Evolutionary conservation across 2,797 vertebrate genomes (phyloP), one percentile per base, ranked within the genome.

Genomic region (Rhabdomys pumilio): DNA sequence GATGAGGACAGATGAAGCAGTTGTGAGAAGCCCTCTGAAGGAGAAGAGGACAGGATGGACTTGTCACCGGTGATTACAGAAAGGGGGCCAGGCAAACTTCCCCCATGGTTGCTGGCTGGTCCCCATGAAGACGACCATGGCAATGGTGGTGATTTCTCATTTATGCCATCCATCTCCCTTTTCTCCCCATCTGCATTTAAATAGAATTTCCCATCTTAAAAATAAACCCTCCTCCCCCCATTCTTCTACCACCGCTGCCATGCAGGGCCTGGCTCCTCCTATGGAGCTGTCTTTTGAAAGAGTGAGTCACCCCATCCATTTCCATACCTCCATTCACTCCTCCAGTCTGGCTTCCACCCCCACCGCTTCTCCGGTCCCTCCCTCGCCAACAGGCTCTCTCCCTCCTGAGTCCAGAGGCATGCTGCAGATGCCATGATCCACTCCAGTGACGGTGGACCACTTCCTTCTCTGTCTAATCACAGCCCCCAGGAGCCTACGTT

Each of bases 241-340:
- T 55, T 65, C 61, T 91, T 44, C 57, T 47, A 1, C 44, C 17
- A 47, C 72, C 26, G 1, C 50, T 14, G 57, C 72, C 57, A 15
- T 50, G 72, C 5, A 0, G 22, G 44, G 69, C 38, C 90, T 90
- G 72, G 69, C 77, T 79, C 57, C 75, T 92, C 41, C 77, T 67
- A 17, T 13, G 73, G 44, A 86, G 67, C 77, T 84, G 53, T 19
- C 85, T 57, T 69, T 69, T 76, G 67, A 82, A 65, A 85, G 89
- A 94, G n/a, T 96, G 96, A 94, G 67, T 97, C 95, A 96, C 75
- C 41, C 12, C 55, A 55, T 84, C 59, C 91, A 26, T 90, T 93
- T 96, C 95, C 0, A 0, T 44, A 17, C 20, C 90, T 82, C 67
- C 88, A 38, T 94, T 96, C 93, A 72, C 84, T 82, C 76, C 84